Evolutionary conservation across 2,888 invertebrate genomes (phyloP).

Genomic region (Euclidia mi): DNA sequence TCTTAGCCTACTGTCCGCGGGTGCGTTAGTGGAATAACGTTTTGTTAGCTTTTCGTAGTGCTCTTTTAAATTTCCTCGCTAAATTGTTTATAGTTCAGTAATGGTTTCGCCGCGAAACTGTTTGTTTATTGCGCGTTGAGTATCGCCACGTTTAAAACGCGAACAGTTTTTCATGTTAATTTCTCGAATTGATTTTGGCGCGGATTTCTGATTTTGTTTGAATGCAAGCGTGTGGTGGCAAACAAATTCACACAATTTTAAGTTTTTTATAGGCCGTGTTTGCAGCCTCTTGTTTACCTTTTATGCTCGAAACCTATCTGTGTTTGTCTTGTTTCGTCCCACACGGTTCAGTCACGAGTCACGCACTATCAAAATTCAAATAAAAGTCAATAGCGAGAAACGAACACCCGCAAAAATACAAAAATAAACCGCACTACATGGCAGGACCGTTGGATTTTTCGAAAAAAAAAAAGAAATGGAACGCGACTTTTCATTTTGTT

Average conservation of each 20-base stretch:
- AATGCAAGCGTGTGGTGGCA: background rate
- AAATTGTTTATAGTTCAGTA: constrained; percentile 60
- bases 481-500: constrained; percentile 89
- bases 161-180: constrained; percentile 27
- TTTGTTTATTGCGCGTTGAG: constrained; percentile 46
- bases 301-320: background rate
- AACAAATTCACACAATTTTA: background rate
- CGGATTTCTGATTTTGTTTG: constrained; percentile 35
- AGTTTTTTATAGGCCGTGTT: background rate
- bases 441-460: constrained; percentile 74
- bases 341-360: constrained; percentile 54
- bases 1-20: constrained; percentile 76
- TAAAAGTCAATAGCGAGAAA: constrained; percentile 78
- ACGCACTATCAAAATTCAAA: constrained; percentile 69
- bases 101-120: constrained; percentile 51
- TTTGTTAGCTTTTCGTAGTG: constrained; percentile 74
- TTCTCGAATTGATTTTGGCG: constrained; percentile 30
- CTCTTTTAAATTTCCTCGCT: constrained; percentile 63
- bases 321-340: constrained; percentile 30
- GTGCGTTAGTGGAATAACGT: constrained; percentile 63
- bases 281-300: background rate
- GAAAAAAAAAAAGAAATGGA: constrained; percentile 79
- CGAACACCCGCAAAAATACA: constrained; percentile 72
- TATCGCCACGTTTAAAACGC: constrained; percentile 43
- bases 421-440: constrained; percentile 67